phyloP scores from a whole-genome alignment of 2,113 vertebrate species.

The Protobothrops flavoviridis region DNA sequence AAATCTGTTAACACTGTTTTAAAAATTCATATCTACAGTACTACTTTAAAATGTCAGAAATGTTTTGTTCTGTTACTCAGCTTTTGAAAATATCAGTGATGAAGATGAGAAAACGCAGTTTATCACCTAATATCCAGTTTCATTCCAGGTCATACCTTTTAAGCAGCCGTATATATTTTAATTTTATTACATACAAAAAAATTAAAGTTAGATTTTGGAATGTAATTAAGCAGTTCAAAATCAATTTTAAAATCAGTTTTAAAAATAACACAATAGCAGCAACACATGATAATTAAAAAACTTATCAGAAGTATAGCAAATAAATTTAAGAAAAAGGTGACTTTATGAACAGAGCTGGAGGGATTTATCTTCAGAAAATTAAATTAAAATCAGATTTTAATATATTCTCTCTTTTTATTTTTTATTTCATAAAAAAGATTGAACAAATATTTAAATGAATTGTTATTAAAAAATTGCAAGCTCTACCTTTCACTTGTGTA shows the following conservation, averaged over 20 bases:
- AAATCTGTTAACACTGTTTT: background rate
- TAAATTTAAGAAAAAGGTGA: background rate
- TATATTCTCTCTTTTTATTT: background rate
- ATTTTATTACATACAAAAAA: background rate
- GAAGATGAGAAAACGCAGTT: background rate
- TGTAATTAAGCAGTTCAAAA: background rate
- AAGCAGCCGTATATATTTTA: background rate
- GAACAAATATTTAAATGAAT: conserved; percentile 5
- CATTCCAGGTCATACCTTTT: background rate
- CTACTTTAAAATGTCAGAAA: background rate
- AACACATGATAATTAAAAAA: background rate
- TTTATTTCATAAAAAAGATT: background rate
- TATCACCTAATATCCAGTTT: background rate
- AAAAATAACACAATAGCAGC: background rate
- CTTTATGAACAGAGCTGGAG: background rate
- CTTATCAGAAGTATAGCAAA: background rate
- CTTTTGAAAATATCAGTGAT: background rate
- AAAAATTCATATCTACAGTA: background rate
- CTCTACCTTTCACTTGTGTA: background rate
- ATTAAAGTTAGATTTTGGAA: background rate
- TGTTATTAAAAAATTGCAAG: background rate
- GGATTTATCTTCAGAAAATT: background rate
- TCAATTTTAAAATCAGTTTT: background rate
- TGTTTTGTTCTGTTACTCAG: background rate
- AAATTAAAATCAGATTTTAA: background rate